A percentile compares a stretch with the other conserved stretches of the same genome.
Evolutionary conservation across 1,140 invertebrate genomes (phyloP).

Genomic region (Drosophila nasuta): DNA sequence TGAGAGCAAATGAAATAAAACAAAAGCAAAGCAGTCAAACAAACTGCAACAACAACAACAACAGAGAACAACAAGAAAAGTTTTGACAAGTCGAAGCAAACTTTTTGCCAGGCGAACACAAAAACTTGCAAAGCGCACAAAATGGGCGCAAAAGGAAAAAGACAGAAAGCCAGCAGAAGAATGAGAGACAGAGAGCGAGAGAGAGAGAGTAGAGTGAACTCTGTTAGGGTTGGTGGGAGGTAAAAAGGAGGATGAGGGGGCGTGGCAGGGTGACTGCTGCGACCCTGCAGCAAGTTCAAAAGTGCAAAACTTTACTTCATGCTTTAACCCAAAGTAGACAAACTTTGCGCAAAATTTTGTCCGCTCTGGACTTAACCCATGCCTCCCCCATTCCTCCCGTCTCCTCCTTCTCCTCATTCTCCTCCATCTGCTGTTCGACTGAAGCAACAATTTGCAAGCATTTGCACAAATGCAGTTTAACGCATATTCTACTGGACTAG

Average conservation of each 20-base stretch:
- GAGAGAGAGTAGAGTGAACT: conserved; percentile 7
- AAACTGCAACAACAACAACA: conserved; percentile 38
- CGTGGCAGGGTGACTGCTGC: background rate
- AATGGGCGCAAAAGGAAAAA: conserved; percentile 52
- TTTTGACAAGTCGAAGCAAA: conserved; percentile 76
- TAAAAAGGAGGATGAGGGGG: background rate
- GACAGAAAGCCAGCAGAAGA: conserved; percentile 25
- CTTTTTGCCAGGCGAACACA: conserved; percentile 58
- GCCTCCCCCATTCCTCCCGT: background rate
- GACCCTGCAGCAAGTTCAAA: conserved; percentile 72
- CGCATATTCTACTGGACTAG: background rate
- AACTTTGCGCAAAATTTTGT: conserved; percentile 15
- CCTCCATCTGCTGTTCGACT: background rate
- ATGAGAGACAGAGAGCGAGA: background rate
- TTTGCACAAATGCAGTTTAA: background rate
- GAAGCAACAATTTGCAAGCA: conserved; percentile 21
- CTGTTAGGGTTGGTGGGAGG: background rate
- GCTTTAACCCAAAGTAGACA: conserved; percentile 48
- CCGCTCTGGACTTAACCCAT: conserved; percentile 19
- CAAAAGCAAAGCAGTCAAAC: conserved; percentile 49
- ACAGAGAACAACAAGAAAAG: conserved; percentile 61
- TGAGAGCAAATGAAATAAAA: conserved; percentile 72
- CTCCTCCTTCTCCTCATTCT: background rate
- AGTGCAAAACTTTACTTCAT: conserved; percentile 67
- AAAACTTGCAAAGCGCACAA: conserved; percentile 71